Evolutionary conservation across 2,113 vertebrate genomes (phyloP).

Genomic region (Phrynocephalus versicolor): DNA sequence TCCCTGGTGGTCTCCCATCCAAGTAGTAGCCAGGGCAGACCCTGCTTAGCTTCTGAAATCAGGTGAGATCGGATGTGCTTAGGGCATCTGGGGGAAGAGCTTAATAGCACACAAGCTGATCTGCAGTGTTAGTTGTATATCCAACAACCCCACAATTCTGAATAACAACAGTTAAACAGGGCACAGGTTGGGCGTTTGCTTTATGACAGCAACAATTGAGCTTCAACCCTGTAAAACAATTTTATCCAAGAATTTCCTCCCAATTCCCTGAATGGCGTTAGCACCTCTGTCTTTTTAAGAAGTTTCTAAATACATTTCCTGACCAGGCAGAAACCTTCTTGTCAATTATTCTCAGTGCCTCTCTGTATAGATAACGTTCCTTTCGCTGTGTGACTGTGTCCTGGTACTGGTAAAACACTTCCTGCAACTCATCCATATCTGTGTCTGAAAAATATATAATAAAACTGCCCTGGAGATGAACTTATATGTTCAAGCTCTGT

Average conservation of each 20-base stretch:
- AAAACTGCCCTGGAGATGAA: conserved; percentile 15
- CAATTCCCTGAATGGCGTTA: background rate
- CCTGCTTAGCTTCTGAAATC: too few species aligned
- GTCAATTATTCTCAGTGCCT: conserved; percentile 31
- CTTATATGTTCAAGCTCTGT: conserved; percentile 7
- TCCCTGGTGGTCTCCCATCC: too few species aligned
- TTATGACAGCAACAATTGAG: background rate
- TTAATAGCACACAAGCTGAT: background rate
- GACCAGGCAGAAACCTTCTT: conserved; percentile 30
- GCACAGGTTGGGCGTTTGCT: background rate
- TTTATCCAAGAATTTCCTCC: background rate
- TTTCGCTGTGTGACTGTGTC: conserved; percentile 10
- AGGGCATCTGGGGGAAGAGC: too few species aligned
- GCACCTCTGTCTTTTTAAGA: conserved; percentile 25
- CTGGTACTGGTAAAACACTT: conserved; percentile 14
- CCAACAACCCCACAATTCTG: background rate
- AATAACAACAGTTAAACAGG: background rate
- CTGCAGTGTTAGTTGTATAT: background rate
- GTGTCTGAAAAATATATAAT: conserved; percentile 18
- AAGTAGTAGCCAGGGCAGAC: too few species aligned
- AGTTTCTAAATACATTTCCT: conserved; percentile 38
- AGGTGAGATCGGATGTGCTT: too few species aligned
- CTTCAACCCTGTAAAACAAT: conserved; percentile 22
- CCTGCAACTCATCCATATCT: conserved; percentile 14
- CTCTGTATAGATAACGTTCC: conserved; percentile 18